Evolutionary conservation across 2,888 invertebrate genomes (phyloP), one percentile per base, ranked within the genome.

Genomic region (Eugnorisma glareosa): DNA sequence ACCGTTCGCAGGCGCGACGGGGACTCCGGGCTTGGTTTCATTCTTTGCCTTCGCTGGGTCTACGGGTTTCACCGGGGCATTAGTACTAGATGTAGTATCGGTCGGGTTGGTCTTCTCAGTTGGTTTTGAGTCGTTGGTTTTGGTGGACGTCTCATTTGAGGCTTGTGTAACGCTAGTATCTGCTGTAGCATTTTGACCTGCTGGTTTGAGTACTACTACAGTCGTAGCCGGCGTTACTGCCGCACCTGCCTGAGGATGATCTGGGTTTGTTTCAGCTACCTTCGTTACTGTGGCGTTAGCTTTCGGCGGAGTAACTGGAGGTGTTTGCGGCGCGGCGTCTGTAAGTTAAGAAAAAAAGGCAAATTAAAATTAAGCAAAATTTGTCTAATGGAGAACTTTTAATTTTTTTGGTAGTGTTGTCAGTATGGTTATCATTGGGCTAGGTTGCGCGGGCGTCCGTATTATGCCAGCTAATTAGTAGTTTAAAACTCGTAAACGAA

Each of bases 61-160:
- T 37, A 61, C 45, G 11, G 84, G 54, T 68, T 83, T 81, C 28
- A 0, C 31, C 13, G 82, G 11, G 28, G 6, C 68, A 1, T n/a
- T n/a, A 59, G 69, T 35, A 21, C 5, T 66, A 24, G 83, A 5
- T 21, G 81, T 86, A 28, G 15, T 5, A 8, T 81, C 81, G n/a
- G 88, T 79, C 21, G 81, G 59, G 57, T 69, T 84, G 31, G 74
- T 82, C 13, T 75, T 77, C 5, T 79, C 81, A 10, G 72, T 21
- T 28, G 75, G 40, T 79, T 73, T 75, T 35, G 72, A 72, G 11
- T 77, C 84, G 28, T 72, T 84, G 35, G 61, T 10, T 24, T 54
- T 69, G 11, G 45, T 6, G 21, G 69, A 1, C 2, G 74, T 75
- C 13, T 54, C 82, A 21, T 81, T 83, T 35, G 72, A 13, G 18